Evolutionary conservation across 2,797 vertebrate genomes (phyloP).

Genomic region (Potorous gilbertii): DNA sequence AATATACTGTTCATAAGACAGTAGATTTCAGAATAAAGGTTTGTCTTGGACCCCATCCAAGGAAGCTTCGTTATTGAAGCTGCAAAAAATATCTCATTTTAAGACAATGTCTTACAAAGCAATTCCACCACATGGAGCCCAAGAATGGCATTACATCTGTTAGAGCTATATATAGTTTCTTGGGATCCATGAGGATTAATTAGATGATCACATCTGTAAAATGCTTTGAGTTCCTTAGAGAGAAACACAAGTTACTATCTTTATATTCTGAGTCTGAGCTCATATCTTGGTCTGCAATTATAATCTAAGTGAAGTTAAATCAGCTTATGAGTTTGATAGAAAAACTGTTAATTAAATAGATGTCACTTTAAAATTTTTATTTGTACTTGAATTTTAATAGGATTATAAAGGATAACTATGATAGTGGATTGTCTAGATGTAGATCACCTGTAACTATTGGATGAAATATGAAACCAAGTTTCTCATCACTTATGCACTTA

Average conservation of each 20-base stretch:
- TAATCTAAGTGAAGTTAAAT: not conserved
- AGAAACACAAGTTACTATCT: not conserved
- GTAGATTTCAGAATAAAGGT: not conserved
- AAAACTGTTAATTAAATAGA: not conserved
- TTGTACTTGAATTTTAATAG: not conserved
- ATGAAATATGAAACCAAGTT: not conserved
- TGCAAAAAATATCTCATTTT: conserved; percentile 1
- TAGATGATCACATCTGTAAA: conserved; percentile 13
- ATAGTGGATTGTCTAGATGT: not conserved
- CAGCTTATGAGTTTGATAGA: not conserved
- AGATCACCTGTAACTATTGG: not conserved
- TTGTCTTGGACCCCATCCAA: not conserved
- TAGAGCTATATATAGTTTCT: not conserved
- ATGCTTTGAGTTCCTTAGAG: conserved; percentile 8
- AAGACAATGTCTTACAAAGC: conserved; percentile 3
- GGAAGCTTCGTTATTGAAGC: not conserved
- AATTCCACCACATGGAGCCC: not conserved
- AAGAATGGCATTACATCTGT: not conserved
- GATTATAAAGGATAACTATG: not conserved
- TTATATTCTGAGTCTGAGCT: not conserved
- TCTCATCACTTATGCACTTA: not conserved
- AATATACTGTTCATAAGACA: not conserved
- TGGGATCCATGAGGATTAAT: not conserved
- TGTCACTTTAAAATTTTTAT: not conserved
- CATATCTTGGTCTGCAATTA: not conserved